Conservation (phyloP, 2,113 vertebrate species). For the Pholis gunnellus region DNA sequence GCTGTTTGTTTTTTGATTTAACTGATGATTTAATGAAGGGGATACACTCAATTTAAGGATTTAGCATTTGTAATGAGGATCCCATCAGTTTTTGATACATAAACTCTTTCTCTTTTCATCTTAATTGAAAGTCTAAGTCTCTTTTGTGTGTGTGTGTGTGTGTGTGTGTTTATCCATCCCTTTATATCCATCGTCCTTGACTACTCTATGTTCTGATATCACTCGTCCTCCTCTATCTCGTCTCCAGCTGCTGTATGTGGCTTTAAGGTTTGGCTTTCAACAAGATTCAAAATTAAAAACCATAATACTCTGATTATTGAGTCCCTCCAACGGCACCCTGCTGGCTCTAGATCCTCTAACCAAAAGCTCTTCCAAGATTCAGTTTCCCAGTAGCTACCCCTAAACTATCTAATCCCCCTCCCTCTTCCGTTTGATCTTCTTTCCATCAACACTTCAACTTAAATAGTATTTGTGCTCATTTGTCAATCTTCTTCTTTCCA, state of each 20-base stretch:
- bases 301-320: background rate
- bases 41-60: background rate
- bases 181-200: background rate
- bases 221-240: background rate
- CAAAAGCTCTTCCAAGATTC: background rate
- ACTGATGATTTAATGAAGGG: constrained; percentile 11
- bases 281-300: constrained; percentile 3
- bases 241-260: background rate
- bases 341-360: background rate
- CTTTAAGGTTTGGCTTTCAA: constrained; percentile 5
- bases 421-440: background rate
- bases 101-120: background rate
- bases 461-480: background rate
- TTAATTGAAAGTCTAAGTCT: background rate
- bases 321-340: background rate
- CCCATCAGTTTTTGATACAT: background rate
- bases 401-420: background rate
- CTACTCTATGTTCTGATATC: background rate
- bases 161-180: background rate
- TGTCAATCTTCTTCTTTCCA: constrained; percentile 10
- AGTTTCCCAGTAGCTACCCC: background rate
- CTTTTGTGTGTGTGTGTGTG: background rate
- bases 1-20: constrained; percentile 19
- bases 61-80: constrained; percentile 13
- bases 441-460: background rate